Evolutionary conservation across 2,113 vertebrate genomes (phyloP).

Genomic region (Verasper variegatus): DNA sequence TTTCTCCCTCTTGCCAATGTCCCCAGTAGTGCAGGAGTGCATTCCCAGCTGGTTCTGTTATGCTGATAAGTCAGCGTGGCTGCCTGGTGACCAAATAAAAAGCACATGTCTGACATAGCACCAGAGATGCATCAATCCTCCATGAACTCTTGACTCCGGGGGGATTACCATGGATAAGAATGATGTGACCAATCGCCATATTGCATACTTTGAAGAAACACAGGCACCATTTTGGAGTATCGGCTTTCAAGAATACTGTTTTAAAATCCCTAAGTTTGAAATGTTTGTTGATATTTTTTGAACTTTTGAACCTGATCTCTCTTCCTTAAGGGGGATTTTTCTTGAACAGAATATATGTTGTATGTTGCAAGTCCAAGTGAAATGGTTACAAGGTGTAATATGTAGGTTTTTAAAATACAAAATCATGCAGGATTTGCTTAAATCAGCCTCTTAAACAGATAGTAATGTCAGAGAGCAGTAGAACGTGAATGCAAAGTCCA

Average conservation of each 20-base stretch:
- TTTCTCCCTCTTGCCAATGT: slow-evolving; percentile 17
- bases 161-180: slow-evolving; percentile 59
- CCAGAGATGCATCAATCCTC: slow-evolving; percentile 70
- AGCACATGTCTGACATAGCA: slow-evolving; percentile 74
- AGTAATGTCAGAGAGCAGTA: too few relatives aligned
- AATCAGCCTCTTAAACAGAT: too few relatives aligned
- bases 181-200: slow-evolving; percentile 57
- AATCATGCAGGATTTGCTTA: neutral
- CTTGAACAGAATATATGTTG: too few relatives aligned
- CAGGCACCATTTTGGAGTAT: slow-evolving; percentile 43
- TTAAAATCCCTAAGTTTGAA: neutral
- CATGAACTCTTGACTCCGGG: slow-evolving; percentile 70
- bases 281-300: too few relatives aligned
- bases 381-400: neutral
- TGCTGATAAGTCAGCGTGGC: slow-evolving; percentile 61
- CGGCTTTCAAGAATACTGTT: slow-evolving; percentile 23
- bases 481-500: neutral
- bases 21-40: slow-evolving; percentile 42
- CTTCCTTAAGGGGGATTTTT: too few relatives aligned
- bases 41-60: slow-evolving; percentile 68
- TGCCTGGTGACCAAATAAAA: slow-evolving; percentile 73
- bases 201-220: slow-evolving; percentile 41
- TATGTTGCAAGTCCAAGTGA: too few relatives aligned
- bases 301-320: too few relatives aligned
- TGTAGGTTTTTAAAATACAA: neutral